Evolutionary conservation across 2,797 vertebrate genomes (phyloP).

Genomic region (Loris lydekkerianus): DNA sequence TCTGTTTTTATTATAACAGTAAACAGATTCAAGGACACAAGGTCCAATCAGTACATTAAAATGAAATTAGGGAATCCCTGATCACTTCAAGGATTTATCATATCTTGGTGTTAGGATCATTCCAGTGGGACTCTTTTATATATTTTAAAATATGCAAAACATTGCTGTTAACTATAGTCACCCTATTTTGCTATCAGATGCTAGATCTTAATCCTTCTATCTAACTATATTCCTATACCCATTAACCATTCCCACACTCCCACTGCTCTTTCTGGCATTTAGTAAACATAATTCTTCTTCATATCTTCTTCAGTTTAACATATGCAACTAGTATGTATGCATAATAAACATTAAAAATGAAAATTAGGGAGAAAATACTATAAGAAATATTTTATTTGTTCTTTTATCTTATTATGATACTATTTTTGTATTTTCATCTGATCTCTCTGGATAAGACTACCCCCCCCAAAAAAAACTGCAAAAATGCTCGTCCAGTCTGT

Average conservation of each 20-base stretch:
- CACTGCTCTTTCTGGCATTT: not conserved
- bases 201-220: too few relatives aligned
- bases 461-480: not conserved
- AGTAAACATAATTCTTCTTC: not conserved
- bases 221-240: not conserved
- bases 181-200: not conserved
- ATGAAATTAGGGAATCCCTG: not conserved
- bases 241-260: not conserved
- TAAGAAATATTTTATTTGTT: not conserved
- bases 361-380: not conserved
- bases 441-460: not conserved
- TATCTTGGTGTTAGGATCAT: not conserved
- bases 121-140: not conserved
- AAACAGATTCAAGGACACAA: not conserved
- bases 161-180: not conserved
- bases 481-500: not conserved
- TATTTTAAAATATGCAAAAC: not conserved
- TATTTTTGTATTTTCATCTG: not conserved
- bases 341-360: not conserved
- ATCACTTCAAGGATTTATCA: not conserved
- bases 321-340: not conserved
- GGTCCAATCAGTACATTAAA: not conserved
- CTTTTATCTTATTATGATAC: not conserved
- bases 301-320: not conserved
- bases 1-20: not conserved